Percentiles rank a stretch among this genome's conserved stretches.
Conservation (phyloP, 2,113 vertebrate genomes). For the Larimichthys polyactis region DNA sequence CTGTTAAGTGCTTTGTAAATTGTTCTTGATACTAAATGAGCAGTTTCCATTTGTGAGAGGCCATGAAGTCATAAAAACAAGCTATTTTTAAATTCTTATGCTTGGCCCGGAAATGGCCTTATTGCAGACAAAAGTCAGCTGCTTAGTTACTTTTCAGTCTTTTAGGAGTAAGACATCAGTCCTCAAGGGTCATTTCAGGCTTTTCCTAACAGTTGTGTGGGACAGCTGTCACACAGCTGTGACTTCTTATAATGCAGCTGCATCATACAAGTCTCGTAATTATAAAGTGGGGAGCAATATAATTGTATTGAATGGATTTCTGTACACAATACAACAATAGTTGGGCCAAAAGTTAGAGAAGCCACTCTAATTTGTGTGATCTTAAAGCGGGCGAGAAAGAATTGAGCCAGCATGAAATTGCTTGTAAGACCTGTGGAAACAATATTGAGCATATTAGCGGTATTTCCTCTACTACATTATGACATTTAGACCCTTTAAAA, state of each 20-base stretch:
- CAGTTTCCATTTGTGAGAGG: conserved; percentile 73
- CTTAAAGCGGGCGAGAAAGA: conserved; percentile 11
- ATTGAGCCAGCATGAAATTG: conserved; percentile 37
- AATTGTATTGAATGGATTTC: neutral
- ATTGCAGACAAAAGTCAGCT: conserved; percentile 49
- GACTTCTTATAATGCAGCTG: neutral
- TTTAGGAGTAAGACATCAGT: conserved; percentile 24
- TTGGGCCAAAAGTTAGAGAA: neutral
- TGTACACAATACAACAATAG: neutral
- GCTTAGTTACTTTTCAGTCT: conserved; percentile 20
- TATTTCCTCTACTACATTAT: conserved; percentile 18
- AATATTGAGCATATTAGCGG: conserved; percentile 24
- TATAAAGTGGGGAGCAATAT: neutral
- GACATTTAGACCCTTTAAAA: conserved; percentile 39
- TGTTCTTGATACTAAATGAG: conserved; percentile 75
- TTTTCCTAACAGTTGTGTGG: neutral
- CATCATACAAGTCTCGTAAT: neutral
- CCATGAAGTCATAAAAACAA: conserved; percentile 73
- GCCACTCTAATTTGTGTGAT: conserved; percentile 20
- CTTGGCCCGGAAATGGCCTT: conserved; percentile 53
- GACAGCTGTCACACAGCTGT: conserved; percentile 3
- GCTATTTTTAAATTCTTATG: conserved; percentile 75
- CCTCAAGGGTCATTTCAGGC: conserved; percentile 3
- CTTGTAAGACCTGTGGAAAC: conserved; percentile 34
- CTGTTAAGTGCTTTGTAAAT: conserved; percentile 84